Conservation (phyloP, 1,140 invertebrate genomes). For the Arion vulgaris region DNA sequence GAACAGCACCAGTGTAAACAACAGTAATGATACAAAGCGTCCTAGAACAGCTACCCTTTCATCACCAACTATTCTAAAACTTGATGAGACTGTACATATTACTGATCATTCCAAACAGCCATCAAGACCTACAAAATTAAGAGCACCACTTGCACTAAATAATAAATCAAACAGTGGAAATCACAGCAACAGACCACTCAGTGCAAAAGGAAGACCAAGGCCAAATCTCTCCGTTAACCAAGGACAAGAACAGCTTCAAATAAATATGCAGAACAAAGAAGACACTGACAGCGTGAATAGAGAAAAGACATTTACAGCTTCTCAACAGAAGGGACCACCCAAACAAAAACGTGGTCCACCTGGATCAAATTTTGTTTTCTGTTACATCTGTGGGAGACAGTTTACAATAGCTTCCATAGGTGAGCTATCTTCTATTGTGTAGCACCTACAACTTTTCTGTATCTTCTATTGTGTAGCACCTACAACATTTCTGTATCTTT, state of each 20-base stretch:
- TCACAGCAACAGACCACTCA: constrained; percentile 32
- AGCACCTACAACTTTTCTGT: no score
- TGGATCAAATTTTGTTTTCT: constrained; percentile 75
- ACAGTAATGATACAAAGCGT: constrained; percentile 22
- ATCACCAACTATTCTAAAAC: constrained; percentile 47
- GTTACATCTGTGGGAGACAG: constrained; percentile 81
- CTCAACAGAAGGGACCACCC: constrained; percentile 47
- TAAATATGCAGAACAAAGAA: constrained; percentile 3
- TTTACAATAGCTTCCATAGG: constrained; percentile 81
- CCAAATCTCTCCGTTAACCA: constrained; percentile 17
- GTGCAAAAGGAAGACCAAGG: constrained; percentile 29
- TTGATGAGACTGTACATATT: neutral
- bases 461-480: neutral
- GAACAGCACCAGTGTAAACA: constrained; percentile 16
- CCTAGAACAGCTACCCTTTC: constrained; percentile 50
- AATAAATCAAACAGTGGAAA: constrained; percentile 22
- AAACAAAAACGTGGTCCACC: constrained; percentile 43
- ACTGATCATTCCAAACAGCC: neutral
- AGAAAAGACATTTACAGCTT: constrained; percentile 52
- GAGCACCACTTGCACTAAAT: neutral
- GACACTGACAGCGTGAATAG: constrained; percentile 13
- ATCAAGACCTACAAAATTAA: constrained; percentile 16
- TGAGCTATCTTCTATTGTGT: constrained; percentile 3
- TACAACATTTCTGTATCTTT: no score
- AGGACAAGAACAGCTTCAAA: constrained; percentile 22